Evolutionary conservation across 2,888 invertebrate species (phyloP), one percentile per base, ranked within the genome.

Genomic region (Stenoptilia bipunctidactyla): DNA sequence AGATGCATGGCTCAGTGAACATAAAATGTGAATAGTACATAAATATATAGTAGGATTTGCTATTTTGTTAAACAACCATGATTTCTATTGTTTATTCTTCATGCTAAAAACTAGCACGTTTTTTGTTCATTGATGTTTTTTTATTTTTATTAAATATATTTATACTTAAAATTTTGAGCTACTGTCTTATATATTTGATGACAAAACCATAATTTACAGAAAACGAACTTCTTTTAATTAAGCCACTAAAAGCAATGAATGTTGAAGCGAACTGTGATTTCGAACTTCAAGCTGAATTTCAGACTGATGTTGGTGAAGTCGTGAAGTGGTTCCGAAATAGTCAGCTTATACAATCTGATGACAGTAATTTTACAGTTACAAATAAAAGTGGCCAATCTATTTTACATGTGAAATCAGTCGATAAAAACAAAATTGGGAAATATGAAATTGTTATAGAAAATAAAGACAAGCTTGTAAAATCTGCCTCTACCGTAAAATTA

Each of bases 301-400:
- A 9, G 12, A 30, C 34, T 2, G 69, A 82, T 38, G 90, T 92
- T 9, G 83, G 85, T 48, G 89, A 90, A n/a, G 88, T 88, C 61
- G 86, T 96, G 14, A 90, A 89, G 59, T 97, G 97, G 97, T 88
- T 88, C 56, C 89, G 91, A 55, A 95, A 96, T 66, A 94, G 93
- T 40, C 88, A 91, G 56, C 90, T 90, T 60, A 87, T 96, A 33
- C 76, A 86, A 55, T 80, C 88, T 36, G 86, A 85, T 51, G 86
- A 89, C 38, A 30, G 6, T 8, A 88, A 90, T 47, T 87, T 87
- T 44, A 65, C 75, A 27, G 88, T 92, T 38, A 71, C 74, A 4
- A 85, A 82, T 13, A 85, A 87, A 47, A 87, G 89, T 43, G 88
- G 85, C 36, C 87, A 80, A 45, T 91, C 92, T 0, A 86, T 75